Conservation (phyloP, 2,113 vertebrate genomes). For the Quiscalus mexicanus region DNA sequence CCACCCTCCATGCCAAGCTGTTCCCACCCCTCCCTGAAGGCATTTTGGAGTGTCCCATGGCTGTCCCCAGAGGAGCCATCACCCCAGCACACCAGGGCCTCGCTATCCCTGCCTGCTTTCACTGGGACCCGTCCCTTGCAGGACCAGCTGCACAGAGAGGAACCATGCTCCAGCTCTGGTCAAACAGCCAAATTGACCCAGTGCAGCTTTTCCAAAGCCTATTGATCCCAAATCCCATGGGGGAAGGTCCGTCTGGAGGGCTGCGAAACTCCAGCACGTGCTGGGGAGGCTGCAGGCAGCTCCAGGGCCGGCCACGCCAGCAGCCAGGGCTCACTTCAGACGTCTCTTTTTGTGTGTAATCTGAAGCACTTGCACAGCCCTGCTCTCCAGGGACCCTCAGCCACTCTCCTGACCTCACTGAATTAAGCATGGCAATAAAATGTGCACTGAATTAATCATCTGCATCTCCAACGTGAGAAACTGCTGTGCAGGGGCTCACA, state of each 20-base stretch:
- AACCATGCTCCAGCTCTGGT: conserved; percentile 48
- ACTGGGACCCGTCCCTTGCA: background rate
- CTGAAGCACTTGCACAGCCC: background rate
- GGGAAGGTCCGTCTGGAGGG: conserved; percentile 51
- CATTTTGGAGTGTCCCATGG: background rate
- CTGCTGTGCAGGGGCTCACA: background rate
- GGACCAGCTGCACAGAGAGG: conserved; percentile 62
- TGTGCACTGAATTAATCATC: conserved; percentile 44
- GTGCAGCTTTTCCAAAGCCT: conserved; percentile 64
- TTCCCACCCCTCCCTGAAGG: background rate
- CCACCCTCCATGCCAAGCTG: background rate
- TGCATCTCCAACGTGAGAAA: conserved; percentile 14
- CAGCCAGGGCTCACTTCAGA: background rate
- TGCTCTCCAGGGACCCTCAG: background rate
- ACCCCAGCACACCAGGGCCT: background rate
- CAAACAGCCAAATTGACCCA: conserved; percentile 44
- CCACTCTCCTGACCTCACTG: background rate
- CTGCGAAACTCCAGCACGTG: conserved; percentile 66
- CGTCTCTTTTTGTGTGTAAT: background rate
- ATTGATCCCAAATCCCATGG: conserved; percentile 63
- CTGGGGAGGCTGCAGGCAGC: background rate
- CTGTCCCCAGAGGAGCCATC: conserved; percentile 2
- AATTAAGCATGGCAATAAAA: conserved; percentile 11
- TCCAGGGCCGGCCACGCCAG: conserved; percentile 18
- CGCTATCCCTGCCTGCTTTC: conserved; percentile 22